Base-by-base conservation (phyloP, 2,113 vertebrate species). In the Galemys pyrenaicus region DNA sequence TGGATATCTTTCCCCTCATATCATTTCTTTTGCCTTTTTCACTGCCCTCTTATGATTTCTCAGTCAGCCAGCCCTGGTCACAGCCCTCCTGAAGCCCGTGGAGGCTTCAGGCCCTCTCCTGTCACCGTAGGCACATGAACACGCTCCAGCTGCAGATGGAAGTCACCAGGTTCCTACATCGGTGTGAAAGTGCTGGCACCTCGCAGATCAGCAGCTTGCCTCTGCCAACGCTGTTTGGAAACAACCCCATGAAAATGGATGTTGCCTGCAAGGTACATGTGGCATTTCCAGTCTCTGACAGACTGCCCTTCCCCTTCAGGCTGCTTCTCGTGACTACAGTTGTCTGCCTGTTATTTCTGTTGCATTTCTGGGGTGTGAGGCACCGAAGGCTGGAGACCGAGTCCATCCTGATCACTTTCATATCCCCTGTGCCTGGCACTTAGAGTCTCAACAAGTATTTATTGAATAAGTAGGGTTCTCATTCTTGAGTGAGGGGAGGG, bases 101-200 rank as follows among this genome's bases (percentile, higher is more conserved):
- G 75, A 92, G 67, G 37, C 84, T 88, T n/a, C n/a, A 9, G 8
- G 12, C 35, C 26, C 0, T 58, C 9, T n/a, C 51, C 75, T 81
- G 24, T 82, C 89, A 0, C 28, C 68, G 28, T 5, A 99, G 99
- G 93, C 99, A 99, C 96, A 99, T 99, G 96, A 99, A 98, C 97
- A 99, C 99, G 0, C 99, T 99, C 62, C 99, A 99, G 97, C 98
- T 99, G 75, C 99, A 99, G 97, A 98, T 99, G 98, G 99, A 99
- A 97, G 99, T 99, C 93, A 99, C 99, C 19, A 99, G 99, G 70
- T 99, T 99, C 97, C 98, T 99, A 68, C 98, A 99, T 91, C 99
- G 98, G 35, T 99, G 99, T 73, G 99, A 99, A 97, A 98, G 97
- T 46, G 98, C 98, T 6, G 97, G 98, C 54, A 95, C 98, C 32